phyloP scores from a whole-genome alignment of 92 coral and sea anemone species.

The Epizoanthus stellaris region DNA sequence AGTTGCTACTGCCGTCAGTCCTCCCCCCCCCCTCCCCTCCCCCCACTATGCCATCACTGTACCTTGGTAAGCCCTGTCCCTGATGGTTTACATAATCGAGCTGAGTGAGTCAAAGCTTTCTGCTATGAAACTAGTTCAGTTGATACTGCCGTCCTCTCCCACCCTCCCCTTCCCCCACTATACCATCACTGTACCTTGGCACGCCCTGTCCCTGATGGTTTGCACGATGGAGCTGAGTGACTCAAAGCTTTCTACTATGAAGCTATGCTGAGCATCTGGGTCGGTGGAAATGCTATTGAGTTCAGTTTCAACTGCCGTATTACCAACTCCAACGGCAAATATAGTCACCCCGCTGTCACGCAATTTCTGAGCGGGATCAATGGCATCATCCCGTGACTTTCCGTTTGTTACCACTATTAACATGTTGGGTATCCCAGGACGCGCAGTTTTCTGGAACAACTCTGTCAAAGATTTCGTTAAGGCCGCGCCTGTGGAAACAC shows the following conservation, averaged over 20 bases:
- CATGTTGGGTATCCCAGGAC: slow-evolving; percentile 58
- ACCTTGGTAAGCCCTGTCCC: slow-evolving; percentile 30
- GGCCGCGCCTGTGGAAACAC: slow-evolving; percentile 46
- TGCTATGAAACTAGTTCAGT: not conserved
- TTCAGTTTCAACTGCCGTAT: slow-evolving; percentile 34
- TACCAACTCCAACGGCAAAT: slow-evolving; percentile 68
- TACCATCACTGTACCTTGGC: slow-evolving; percentile 19
- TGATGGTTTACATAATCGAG: slow-evolving; percentile 9
- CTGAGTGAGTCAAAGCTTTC: slow-evolving; percentile 30
- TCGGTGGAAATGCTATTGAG: slow-evolving; percentile 68
- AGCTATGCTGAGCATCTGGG: slow-evolving; percentile 52
- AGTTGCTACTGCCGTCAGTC: too few relatives aligned
- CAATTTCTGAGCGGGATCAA: slow-evolving; percentile 65
- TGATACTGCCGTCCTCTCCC: too few relatives aligned
- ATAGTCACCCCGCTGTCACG: slow-evolving; percentile 69
- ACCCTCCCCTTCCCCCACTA: too few relatives aligned
- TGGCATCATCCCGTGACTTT: slow-evolving; percentile 54
- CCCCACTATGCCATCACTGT: not conserved
- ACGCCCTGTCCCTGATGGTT: slow-evolving; percentile 25
- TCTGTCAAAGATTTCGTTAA: slow-evolving; percentile 38
- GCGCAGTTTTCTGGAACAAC: slow-evolving; percentile 50
- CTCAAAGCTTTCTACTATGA: slow-evolving; percentile 37
- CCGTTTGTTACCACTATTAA: slow-evolving; percentile 83
- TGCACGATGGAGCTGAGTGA: not conserved
- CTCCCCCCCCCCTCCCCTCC: too few relatives aligned